These are phyloP conservation scores for Paramormyrops hopkinsi DNA, from an alignment of 2,797 vertebrate genomes.

Conservation along the genomic window DNA sequence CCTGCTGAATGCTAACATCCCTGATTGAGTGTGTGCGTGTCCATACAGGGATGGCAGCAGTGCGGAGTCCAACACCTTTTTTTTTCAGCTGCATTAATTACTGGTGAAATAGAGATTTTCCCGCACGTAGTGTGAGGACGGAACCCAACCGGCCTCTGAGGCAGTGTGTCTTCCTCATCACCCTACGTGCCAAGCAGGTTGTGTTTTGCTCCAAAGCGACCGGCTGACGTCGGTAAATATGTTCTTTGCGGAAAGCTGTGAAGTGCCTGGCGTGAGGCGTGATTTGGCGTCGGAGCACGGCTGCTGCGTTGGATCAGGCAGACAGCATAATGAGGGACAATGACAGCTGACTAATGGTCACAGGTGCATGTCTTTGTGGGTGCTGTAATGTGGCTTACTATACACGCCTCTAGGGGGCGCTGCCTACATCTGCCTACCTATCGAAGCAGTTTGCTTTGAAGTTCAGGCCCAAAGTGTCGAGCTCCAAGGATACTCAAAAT, in stretches of 20 bases:
- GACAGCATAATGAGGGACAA: neutral
- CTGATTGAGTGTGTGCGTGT: conserved; percentile 20
- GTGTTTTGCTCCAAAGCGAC: neutral
- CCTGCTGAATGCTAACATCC: conserved; percentile 23
- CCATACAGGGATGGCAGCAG: neutral
- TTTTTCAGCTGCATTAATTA: neutral
- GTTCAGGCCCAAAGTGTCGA: conserved; percentile 10
- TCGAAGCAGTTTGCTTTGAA: conserved; percentile 26
- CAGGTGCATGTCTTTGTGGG: conserved; percentile 18
- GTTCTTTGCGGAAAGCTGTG: conserved; percentile 19
- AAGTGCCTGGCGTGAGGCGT: conserved; percentile 3
- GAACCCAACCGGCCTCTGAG: neutral
- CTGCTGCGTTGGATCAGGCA: neutral
- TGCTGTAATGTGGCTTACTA: conserved; percentile 14
- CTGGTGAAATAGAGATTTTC: neutral
- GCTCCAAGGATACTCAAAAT: neutral
- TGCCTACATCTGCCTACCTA: conserved; percentile 18
- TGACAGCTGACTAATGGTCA: conserved; percentile 1
- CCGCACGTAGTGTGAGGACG: neutral
- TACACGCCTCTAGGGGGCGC: conserved; percentile 7
- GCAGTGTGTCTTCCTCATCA: neutral
- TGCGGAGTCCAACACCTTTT: neutral
- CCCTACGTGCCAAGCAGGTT: neutral
- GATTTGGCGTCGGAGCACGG: neutral
- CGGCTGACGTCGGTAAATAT: conserved; percentile 12